phyloP scores from a whole-genome alignment of 2,113 vertebrate species.

The Phaethon lepturus region DNA sequence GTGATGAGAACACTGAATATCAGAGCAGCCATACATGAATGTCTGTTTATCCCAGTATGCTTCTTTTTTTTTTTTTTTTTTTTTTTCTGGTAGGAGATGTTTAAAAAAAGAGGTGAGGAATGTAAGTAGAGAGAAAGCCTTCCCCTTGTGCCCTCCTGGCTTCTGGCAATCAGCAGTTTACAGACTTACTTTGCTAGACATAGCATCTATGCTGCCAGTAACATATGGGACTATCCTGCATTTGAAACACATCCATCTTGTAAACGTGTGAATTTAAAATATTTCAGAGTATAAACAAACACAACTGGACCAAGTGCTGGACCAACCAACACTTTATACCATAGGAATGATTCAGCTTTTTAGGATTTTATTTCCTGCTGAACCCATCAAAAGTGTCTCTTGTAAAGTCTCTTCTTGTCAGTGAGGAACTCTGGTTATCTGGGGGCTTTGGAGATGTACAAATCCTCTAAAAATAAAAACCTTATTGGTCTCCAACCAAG shows the following conservation, averaged over 20 bases:
- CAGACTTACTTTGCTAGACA: not conserved
- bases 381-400: not conserved
- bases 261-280: not conserved
- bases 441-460: not conserved
- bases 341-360: not conserved
- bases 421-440: not conserved
- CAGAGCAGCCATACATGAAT: not conserved
- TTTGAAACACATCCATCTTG: not conserved
- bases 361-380: not conserved
- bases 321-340: not conserved
- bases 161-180: not conserved
- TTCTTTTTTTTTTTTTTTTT: not conserved
- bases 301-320: not conserved
- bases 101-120: slow-evolving; percentile 2
- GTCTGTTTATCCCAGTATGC: not conserved
- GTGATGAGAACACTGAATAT: not conserved
- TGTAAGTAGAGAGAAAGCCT: not conserved
- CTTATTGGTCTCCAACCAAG: not conserved
- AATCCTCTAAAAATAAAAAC: not conserved
- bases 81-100: not conserved
- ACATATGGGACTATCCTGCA: not conserved
- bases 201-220: not conserved
- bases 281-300: not conserved
- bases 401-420: not conserved
- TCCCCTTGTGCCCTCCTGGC: not conserved